Percentiles rank a stretch among this genome's conserved stretches.
Evolutionary conservation across 2,797 vertebrate species (phyloP).

Genomic region (Heteromormyrus szaboi): DNA sequence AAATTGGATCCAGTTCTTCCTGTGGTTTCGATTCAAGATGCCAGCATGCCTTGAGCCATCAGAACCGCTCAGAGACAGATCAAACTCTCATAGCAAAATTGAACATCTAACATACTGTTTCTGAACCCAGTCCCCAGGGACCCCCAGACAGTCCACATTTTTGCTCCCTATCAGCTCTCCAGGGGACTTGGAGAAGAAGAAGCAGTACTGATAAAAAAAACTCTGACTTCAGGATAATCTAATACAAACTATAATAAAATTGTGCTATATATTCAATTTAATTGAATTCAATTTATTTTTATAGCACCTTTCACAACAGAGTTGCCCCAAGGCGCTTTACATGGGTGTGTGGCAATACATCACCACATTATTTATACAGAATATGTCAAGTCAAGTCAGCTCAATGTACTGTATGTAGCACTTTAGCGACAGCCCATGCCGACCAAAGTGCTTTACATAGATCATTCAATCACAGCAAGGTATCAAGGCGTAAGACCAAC

Average conservation of each 20-base stretch:
- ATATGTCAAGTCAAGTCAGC: neutral
- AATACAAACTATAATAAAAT: neutral
- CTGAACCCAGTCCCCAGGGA: neutral
- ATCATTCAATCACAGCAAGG: neutral
- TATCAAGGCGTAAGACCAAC: neutral
- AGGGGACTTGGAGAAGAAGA: neutral
- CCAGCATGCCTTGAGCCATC: neutral
- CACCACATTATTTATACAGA: neutral
- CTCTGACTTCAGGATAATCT: neutral
- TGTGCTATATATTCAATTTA: neutral
- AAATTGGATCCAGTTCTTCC: neutral
- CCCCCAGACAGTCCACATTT: neutral
- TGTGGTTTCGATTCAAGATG: neutral
- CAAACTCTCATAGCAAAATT: neutral
- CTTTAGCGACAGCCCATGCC: neutral
- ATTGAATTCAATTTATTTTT: neutral
- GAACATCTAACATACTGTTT: too few relatives aligned
- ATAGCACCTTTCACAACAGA: neutral
- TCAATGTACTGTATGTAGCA: neutral
- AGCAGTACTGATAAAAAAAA: neutral
- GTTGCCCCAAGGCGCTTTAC: neutral
- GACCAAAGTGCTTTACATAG: neutral
- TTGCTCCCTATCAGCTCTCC: neutral
- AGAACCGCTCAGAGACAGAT: neutral
- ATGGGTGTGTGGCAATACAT: neutral